Percentiles rank a stretch among this genome's conserved stretches.
phyloP scores from a whole-genome alignment of 1,140 invertebrate genomes.

The Delia radicum region DNA sequence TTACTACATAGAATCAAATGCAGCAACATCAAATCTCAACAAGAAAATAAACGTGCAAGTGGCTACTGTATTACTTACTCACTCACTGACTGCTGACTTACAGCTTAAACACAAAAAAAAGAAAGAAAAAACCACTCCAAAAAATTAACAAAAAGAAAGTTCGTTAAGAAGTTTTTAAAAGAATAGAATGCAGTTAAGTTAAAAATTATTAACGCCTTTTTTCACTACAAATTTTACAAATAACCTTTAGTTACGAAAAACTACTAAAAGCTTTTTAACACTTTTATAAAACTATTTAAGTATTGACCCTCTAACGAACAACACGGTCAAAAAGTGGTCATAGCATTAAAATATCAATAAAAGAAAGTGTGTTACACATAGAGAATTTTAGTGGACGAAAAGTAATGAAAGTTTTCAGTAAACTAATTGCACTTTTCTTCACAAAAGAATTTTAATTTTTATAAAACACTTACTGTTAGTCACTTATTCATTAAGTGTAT shows the following conservation, averaged over 20 bases:
- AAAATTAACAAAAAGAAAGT: not conserved
- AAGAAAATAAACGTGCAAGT: not conserved
- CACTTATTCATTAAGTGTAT: no score
- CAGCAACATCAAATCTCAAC: not conserved
- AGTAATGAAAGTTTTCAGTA: no score
- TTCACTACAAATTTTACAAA: not conserved
- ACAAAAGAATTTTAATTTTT: no score
- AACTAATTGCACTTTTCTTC: no score
- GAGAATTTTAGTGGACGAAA: no score
- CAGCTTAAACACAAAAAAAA: not conserved
- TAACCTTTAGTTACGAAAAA: no score
- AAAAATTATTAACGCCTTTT: slow-evolving; percentile 6
- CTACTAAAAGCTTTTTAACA: slow-evolving; percentile 12
- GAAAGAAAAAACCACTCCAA: not conserved
- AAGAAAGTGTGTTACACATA: no score
- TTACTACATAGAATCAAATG: not conserved
- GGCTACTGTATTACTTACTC: slow-evolving; percentile 14
- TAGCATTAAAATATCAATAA: no score
- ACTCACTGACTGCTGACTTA: not conserved
- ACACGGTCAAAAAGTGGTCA: not conserved
- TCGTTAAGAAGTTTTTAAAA: slow-evolving; percentile 9
- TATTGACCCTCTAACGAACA: not conserved
- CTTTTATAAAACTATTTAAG: not conserved
- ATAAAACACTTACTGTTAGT: no score
- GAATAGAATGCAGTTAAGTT: not conserved